phyloP scores from a whole-genome alignment of 2,888 invertebrate species.

The Autographa gamma region DNA sequence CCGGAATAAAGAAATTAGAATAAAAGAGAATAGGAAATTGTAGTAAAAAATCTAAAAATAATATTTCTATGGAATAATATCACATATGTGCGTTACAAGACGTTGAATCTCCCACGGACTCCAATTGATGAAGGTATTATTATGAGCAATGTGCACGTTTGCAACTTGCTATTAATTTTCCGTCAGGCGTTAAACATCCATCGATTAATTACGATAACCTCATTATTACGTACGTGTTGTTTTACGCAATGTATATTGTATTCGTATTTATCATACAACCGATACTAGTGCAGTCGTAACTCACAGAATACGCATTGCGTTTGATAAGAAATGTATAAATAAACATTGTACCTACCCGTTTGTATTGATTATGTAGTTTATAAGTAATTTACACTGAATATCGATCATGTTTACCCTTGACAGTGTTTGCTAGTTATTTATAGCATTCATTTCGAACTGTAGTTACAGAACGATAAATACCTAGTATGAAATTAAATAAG shows the following conservation, averaged over 20 bases:
- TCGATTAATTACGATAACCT: constrained; percentile 7
- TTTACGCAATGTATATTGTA: constrained; percentile 1
- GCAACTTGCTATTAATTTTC: constrained; percentile 16
- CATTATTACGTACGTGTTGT: not conserved
- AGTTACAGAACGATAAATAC: not conserved
- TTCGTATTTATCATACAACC: not conserved
- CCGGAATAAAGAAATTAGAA: too few relatives aligned
- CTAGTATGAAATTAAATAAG: not conserved
- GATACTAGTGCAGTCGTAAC: not conserved
- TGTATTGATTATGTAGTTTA: constrained; percentile 12
- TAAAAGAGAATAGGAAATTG: too few relatives aligned
- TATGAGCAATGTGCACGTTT: constrained; percentile 14
- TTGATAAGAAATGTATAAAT: constrained; percentile 30
- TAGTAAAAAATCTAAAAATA: too few relatives aligned
- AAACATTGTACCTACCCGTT: constrained; percentile 9
- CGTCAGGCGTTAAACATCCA: constrained; percentile 32
- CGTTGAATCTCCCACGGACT: not conserved
- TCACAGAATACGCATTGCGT: constrained; percentile 17
- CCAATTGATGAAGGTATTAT: too few relatives aligned
- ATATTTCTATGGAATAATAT: too few relatives aligned
- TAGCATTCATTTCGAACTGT: constrained; percentile 26
- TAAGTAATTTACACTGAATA: constrained; percentile 31
- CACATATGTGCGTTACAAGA: too few relatives aligned
- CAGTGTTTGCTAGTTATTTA: constrained; percentile 30
- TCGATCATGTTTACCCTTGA: constrained; percentile 48